These are phyloP conservation scores for Molanna angustata DNA, from an alignment of 2,888 invertebrate genomes.

Conservation along the genomic window DNA sequence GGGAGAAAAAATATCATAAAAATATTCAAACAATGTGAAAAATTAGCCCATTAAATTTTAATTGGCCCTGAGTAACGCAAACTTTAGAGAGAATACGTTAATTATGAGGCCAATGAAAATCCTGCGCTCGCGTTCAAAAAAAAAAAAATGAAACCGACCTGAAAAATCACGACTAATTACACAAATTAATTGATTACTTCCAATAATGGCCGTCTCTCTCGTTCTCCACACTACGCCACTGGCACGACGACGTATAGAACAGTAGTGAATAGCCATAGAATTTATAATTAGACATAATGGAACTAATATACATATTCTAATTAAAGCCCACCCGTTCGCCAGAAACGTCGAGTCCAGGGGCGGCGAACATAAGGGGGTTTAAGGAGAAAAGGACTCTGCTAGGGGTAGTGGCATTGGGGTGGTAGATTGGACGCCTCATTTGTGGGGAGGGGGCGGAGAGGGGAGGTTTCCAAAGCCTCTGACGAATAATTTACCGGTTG, in stretches of 20 bases:
- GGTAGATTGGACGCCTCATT: no score
- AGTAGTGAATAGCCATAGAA: slow-evolving; percentile 34
- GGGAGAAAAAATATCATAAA: no score
- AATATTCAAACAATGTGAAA: no score
- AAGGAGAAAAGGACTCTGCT: slow-evolving; percentile 43
- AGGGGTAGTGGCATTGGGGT: no score
- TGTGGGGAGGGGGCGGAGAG: no score
- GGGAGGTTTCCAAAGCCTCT: slow-evolving; percentile 34
- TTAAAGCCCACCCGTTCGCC: slow-evolving; percentile 40
- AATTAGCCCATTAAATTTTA: no score
- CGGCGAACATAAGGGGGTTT: slow-evolving; percentile 45
- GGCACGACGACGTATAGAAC: slow-evolving; percentile 14
- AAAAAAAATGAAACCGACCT: background rate
- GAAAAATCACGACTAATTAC: slow-evolving; percentile 18
- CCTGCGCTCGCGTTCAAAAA: no score
- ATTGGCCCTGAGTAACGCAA: no score
- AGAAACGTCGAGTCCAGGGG: slow-evolving; percentile 35
- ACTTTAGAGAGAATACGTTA: no score
- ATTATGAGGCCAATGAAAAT: no score
- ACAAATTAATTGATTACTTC: slow-evolving; percentile 24
- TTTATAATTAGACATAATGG: slow-evolving; percentile 35
- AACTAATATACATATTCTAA: slow-evolving; percentile 35
- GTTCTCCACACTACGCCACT: slow-evolving; percentile 16
- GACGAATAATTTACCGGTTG: slow-evolving; percentile 28
- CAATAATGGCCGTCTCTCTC: slow-evolving; percentile 19